phyloP scores from a whole-genome alignment of 2,888 invertebrate species.

The Platypus cylindrus region DNA sequence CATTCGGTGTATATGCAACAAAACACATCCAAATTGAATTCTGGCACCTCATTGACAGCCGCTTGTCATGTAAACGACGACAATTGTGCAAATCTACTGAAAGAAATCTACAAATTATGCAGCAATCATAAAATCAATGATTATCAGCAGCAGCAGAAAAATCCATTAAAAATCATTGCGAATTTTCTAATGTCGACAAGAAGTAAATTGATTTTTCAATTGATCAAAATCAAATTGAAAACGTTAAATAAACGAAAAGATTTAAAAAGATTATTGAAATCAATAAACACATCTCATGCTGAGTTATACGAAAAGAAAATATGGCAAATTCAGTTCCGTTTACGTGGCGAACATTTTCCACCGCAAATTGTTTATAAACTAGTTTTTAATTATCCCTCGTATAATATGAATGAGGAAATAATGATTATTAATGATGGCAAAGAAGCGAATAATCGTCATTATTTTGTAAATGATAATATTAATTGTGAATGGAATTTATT shows the following conservation, averaged over 20 bases:
- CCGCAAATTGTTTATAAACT: constrained; percentile 9
- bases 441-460: no score
- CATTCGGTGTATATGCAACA: background rate
- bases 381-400: background rate
- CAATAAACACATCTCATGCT: constrained; percentile 2
- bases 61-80: no score
- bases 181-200: constrained; percentile 1
- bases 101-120: background rate
- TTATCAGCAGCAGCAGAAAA: background rate
- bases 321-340: constrained; percentile 2
- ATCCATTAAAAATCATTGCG: background rate
- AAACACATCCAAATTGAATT: background rate
- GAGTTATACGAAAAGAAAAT: constrained; percentile 4
- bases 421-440: no score
- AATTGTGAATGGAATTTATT: constrained; percentile 1
- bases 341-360: constrained; percentile 7
- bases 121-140: background rate
- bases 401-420: background rate
- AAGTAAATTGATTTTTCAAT: background rate
- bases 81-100: constrained; percentile 2
- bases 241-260: constrained; percentile 1
- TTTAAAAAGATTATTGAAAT: constrained; percentile 4
- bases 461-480: no score
- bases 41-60: background rate
- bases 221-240: constrained; percentile 1